Evolutionary conservation across 1,140 invertebrate species (phyloP).

Genomic region (Oreohelix idahoensis): DNA sequence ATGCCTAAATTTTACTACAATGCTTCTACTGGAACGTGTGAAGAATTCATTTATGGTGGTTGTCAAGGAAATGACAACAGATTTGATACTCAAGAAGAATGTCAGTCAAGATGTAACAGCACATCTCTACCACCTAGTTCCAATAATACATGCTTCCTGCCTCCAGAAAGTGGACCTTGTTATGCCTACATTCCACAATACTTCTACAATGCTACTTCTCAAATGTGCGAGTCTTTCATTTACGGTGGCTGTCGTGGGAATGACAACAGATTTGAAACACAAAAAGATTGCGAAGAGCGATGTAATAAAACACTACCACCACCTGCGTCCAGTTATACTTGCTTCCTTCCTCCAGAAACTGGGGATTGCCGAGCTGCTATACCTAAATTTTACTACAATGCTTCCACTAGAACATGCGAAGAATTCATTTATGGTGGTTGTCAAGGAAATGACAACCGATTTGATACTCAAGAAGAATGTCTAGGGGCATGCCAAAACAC

Average conservation of each 20-base stretch:
- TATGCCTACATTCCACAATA: constrained; percentile 39
- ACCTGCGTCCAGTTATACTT: neutral
- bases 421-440: constrained; percentile 25
- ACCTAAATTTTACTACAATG: neutral
- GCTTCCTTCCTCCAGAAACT: neutral
- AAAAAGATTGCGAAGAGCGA: neutral
- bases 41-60: constrained; percentile 52
- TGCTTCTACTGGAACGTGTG: constrained; percentile 38
- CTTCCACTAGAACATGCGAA: neutral
- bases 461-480: neutral
- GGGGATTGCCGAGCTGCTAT: constrained; percentile 41
- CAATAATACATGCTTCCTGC: neutral
- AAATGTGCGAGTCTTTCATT: too few species aligned
- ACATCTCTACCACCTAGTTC: too few species aligned
- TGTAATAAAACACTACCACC: neutral
- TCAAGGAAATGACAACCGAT: constrained; percentile 6
- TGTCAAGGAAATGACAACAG: neutral
- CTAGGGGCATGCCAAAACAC: neutral
- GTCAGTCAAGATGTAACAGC: neutral
- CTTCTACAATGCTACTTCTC: constrained; percentile 45
- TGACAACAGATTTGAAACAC: too few species aligned
- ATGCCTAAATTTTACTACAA: constrained; percentile 49
- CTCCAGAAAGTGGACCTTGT: constrained; percentile 39
- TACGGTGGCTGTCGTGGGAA: too few species aligned
- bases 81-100: too few species aligned